A percentile compares a stretch with the other conserved stretches of the same genome.
Conservation (phyloP, 2,797 vertebrate species). For the Atherinosoma microstoma region DNA sequence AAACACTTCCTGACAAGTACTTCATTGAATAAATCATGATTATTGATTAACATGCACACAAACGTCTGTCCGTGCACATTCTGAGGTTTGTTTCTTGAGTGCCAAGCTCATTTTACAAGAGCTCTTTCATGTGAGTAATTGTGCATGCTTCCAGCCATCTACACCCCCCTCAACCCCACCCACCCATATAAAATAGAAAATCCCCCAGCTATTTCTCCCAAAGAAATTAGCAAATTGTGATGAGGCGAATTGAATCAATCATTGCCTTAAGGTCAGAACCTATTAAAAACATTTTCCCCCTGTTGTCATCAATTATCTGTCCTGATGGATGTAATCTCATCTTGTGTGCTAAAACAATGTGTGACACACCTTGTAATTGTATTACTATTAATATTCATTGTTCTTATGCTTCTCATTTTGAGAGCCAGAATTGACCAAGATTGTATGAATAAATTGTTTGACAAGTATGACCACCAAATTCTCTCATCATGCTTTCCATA, state of each 20-base stretch:
- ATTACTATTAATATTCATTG: constrained; percentile 54
- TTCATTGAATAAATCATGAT: constrained; percentile 82
- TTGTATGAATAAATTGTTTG: constrained; percentile 21
- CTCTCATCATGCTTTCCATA: neutral
- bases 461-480: neutral
- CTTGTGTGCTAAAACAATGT: constrained; percentile 41
- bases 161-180: constrained; percentile 14
- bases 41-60: constrained; percentile 83
- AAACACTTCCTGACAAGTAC: constrained; percentile 77
- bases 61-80: constrained; percentile 64
- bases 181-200: constrained; percentile 65
- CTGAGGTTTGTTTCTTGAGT: constrained; percentile 77
- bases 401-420: constrained; percentile 20
- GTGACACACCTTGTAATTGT: constrained; percentile 60
- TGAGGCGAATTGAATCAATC: constrained; percentile 78
- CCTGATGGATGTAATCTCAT: constrained; percentile 59
- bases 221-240: constrained; percentile 77
- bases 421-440: constrained; percentile 11
- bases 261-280: constrained; percentile 79
- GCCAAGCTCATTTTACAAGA: constrained; percentile 77
- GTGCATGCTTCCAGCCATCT: constrained; percentile 70
- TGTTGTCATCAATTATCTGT: constrained; percentile 74
- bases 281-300: constrained; percentile 72
- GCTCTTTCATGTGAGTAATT: constrained; percentile 82
- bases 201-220: constrained; percentile 69